phyloP scores from a whole-genome alignment of 2,888 invertebrate genomes.

The Ctenicera cuprea region DNA sequence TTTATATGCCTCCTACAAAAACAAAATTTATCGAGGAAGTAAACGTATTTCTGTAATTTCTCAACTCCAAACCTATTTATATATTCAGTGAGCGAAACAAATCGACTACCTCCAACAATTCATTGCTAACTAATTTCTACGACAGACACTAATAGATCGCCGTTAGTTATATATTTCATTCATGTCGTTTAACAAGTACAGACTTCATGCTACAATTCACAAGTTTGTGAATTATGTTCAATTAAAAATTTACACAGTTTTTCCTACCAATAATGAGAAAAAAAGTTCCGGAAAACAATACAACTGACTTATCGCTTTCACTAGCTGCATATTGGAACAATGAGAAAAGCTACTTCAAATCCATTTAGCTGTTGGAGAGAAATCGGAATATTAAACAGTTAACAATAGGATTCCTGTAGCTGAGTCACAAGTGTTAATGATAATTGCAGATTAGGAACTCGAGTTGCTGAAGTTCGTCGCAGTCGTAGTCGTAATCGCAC shows the following conservation, averaged over 20 bases:
- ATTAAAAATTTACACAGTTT: too few species aligned
- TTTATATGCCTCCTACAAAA: too few species aligned
- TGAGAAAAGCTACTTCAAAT: background rate
- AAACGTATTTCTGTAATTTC: background rate
- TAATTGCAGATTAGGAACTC: conserved; percentile 31
- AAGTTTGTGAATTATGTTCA: too few species aligned
- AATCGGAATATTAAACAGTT: conserved; percentile 14
- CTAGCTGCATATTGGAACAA: too few species aligned
- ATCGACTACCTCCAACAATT: conserved; percentile 10
- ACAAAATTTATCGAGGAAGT: too few species aligned
- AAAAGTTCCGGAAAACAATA: too few species aligned
- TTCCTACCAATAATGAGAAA: too few species aligned
- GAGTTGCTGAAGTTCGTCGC: conserved; percentile 21
- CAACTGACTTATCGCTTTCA: too few species aligned
- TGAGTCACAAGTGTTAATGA: conserved; percentile 29
- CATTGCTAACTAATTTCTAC: background rate
- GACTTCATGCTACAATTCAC: too few species aligned
- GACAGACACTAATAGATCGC: conserved; percentile 14
- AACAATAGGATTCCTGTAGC: conserved; percentile 13
- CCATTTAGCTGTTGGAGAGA: background rate
- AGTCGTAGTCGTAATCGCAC: background rate
- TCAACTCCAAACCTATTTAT: conserved; percentile 12
- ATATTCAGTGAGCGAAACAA: conserved; percentile 6
- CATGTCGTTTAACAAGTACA: too few species aligned
- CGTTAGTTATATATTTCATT: background rate